Base-by-base conservation (phyloP, 2,113 vertebrate species). In the Poeciliopsis retropinna region DNA sequence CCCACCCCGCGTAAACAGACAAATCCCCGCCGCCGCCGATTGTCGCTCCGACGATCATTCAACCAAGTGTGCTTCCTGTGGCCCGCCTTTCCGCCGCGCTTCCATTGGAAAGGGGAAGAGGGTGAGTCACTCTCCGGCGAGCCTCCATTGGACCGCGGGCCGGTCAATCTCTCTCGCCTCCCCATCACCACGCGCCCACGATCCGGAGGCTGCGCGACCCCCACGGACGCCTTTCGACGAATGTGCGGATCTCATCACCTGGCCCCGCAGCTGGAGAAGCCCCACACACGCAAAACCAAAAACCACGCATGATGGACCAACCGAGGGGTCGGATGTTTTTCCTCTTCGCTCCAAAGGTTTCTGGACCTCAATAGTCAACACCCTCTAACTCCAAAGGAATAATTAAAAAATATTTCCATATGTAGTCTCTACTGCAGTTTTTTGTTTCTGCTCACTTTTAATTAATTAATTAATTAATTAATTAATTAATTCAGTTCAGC, bases 21-120 rank as follows among this genome's bases (percentile, higher is more conserved):
- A 37, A 10, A 37, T 37, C 34, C 34, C 34, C 10, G 34, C 34
- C 34, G 32, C 76, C 76, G 86, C 80, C 89, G 86, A 73, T 89
- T 67, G 73, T 73, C 84, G 92, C 85, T 92, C 88, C 89, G 81
- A 85, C 84, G 70, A 79, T 84, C 92, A 94, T 95, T 94, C 94
- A 92, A 89, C 94, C 95, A 90, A 94, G 94, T 92, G 70, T 94
- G 93, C 93, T 94, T 89, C 83, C 87, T 81, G 78, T 39, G 41
- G 70, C n/a, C 91, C 94, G 94, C 95, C 94, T 81, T 76, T 60
- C 34, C 70, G 29, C 32, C 54, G 51, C 17, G 54, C 89, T 83
- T n/a, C 78, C 75, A 95, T 96, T 96, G 95, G 95, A 67, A 73
- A 76, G 54, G 3, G 39, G 15, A 63, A 10, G 2, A 61, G 60